Evolutionary conservation across 2,888 invertebrate species (phyloP), one percentile per base, ranked within the genome.

Genomic region (Platerodrilus igneus): DNA sequence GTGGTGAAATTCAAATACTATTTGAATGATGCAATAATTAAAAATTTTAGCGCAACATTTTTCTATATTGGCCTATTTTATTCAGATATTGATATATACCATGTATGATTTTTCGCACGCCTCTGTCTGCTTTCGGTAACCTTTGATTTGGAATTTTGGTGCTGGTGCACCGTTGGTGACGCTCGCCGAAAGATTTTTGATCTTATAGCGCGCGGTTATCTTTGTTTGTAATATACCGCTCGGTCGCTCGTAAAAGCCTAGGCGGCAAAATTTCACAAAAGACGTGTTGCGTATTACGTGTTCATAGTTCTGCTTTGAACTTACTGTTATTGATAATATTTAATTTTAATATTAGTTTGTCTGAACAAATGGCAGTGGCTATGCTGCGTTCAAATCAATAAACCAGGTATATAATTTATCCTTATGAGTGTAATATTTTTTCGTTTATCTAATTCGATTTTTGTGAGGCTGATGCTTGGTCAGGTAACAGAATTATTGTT

Each of bases 11-110:
- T 16, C 32, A 42, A 38, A 34, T 34, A 43, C 20, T 29, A 21
- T 43, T 33, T 33, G 20, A 37, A 35, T 31, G 25, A 41, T 41
- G 36, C 31, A 30, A 30, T 41, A 41, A 41, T 41, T 37, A 36
- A 30, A 36, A 29, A 21, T 31, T 10, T 31, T 31, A 20, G 13
- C 20, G 20, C 13, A 31, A 31, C 13, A 11, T 18, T 31, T 19
- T 13, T 13, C 31, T 31, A 31, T 31, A 14, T 31, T 28, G n/a
- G n/a, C n/a, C n/a, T n/a, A n/a, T n/a, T n/a, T n/a, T n/a, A n/a
- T 31, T 20, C 20, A 8, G 4, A 31, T 31, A 31, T 20, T 31
- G 30, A 31, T 31, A 7, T 31, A 19, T 28, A 4, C 13, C 15
- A 31, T 17, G 17, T 30, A 30, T 8, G 13, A 14, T 26, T 11